A percentile compares a stretch with the other conserved stretches of the same genome.
Evolutionary conservation across 2,797 vertebrate genomes (phyloP).

Genomic region (Sebastes iracundus): DNA sequence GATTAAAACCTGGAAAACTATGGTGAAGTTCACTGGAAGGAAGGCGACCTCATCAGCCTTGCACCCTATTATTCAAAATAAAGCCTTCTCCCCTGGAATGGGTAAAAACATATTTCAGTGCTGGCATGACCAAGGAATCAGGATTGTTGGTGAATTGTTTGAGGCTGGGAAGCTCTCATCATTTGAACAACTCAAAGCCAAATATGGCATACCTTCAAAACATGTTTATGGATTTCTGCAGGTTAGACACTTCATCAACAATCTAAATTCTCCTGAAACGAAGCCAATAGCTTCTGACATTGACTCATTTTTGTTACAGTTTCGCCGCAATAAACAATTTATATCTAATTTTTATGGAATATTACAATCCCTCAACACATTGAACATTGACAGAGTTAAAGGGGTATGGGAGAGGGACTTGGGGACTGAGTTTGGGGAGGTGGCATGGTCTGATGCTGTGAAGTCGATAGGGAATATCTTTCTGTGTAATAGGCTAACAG

Average conservation of each 20-base stretch:
- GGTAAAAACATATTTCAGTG: neutral
- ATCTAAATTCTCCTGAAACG: fast-evolving
- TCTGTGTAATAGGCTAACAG: neutral
- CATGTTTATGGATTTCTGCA: neutral
- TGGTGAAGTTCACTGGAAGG: neutral
- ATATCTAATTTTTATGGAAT: neutral
- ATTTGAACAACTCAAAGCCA: neutral
- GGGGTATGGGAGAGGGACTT: neutral
- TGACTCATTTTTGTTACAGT: neutral
- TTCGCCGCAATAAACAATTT: neutral
- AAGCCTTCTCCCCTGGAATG: neutral
- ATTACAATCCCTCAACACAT: neutral
- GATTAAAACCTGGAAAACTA: neutral
- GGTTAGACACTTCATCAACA: neutral
- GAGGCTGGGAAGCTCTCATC: neutral
- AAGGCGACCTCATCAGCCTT: neutral
- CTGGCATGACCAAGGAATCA: neutral
- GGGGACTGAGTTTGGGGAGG: neutral
- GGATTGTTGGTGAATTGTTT: neutral
- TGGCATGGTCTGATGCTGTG: neutral
- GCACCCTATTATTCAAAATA: neutral
- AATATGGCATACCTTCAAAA: neutral
- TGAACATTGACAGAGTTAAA: neutral
- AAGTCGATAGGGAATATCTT: neutral
- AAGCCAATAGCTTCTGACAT: neutral